Conservation (phyloP, 2,113 vertebrate species). For the Triplophysa siluroides region DNA sequence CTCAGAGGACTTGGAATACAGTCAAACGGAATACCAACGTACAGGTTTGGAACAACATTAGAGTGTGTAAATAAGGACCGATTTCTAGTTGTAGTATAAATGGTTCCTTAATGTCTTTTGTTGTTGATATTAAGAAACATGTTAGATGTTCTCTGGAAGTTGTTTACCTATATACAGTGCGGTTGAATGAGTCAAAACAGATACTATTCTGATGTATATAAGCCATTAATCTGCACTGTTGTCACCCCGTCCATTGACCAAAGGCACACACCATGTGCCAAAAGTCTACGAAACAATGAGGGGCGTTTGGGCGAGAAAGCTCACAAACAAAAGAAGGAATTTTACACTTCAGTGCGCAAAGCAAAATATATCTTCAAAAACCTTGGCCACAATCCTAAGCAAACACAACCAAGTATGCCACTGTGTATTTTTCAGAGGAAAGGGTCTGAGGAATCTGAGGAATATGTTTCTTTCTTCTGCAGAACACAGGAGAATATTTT, state of each 20-base stretch:
- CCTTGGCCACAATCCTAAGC: not conserved
- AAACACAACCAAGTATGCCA: not conserved
- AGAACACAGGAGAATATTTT: no score
- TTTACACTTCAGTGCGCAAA: conserved; percentile 1
- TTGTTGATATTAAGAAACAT: not conserved
- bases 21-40: no score
- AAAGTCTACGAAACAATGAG: not conserved
- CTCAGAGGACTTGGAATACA: not conserved
- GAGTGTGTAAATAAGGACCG: no score
- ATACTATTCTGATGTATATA: not conserved
- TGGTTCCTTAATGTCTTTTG: no score
- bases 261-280: not conserved
- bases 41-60: no score
- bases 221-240: not conserved
- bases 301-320: conserved; percentile 8
- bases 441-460: conserved; percentile 32
- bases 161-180: not conserved
- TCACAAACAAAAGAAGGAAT: conserved; percentile 29
- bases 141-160: not conserved
- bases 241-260: not conserved
- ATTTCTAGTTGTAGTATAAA: no score
- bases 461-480: no score
- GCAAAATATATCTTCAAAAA: not conserved
- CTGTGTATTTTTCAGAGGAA: not conserved
- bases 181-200: not conserved